Conservation (phyloP, 2,888 invertebrate species). For the Ganaspis brasiliensis region DNA sequence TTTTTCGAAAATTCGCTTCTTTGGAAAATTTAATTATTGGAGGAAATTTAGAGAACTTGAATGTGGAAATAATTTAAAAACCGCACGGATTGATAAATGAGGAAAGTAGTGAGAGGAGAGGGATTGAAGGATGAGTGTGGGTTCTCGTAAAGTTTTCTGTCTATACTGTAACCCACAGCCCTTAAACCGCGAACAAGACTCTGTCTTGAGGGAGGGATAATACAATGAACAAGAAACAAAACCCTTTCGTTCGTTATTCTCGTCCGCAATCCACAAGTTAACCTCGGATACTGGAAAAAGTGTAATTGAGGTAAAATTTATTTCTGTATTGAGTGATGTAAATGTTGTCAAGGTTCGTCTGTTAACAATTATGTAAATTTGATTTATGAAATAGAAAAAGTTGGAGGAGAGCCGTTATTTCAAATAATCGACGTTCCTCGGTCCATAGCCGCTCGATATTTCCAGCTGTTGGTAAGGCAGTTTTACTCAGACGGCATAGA, state of each 20-base stretch:
- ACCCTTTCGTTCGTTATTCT: neutral
- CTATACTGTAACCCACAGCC: conserved; percentile 70
- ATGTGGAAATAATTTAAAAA: conserved; percentile 77
- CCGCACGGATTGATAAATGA: conserved; percentile 77
- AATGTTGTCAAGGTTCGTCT: too few species aligned
- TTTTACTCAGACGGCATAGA: too few species aligned
- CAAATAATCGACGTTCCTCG: too few species aligned
- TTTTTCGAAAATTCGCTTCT: too few species aligned
- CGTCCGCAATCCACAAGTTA: conserved; percentile 12
- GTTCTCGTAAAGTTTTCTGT: conserved; percentile 78
- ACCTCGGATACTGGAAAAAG: neutral
- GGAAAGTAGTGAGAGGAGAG: conserved; percentile 71
- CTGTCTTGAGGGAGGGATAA: conserved; percentile 55
- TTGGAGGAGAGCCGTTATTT: too few species aligned
- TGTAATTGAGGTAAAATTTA: neutral
- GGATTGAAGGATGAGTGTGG: conserved; percentile 54
- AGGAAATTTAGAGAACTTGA: too few species aligned
- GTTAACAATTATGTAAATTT: too few species aligned
- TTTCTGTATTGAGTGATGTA: neutral
- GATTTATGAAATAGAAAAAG: too few species aligned
- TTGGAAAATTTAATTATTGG: too few species aligned
- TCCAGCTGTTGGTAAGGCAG: too few species aligned
- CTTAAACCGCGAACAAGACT: conserved; percentile 77
- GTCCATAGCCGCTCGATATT: too few species aligned
- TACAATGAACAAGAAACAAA: conserved; percentile 50